Evolutionary conservation across 2,797 vertebrate genomes (phyloP).

Genomic region (Poecilia gillii): DNA sequence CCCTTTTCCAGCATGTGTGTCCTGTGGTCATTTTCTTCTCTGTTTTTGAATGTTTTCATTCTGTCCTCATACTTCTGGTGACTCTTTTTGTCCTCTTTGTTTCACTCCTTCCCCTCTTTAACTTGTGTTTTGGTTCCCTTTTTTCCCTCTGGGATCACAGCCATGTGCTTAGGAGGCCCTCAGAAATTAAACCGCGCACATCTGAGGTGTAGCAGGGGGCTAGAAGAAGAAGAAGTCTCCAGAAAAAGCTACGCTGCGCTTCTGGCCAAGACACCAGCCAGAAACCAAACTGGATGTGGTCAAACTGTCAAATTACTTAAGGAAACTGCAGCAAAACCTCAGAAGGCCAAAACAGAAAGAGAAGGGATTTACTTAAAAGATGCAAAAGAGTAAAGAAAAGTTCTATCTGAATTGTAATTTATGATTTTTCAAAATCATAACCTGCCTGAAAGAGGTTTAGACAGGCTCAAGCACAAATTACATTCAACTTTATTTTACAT

Average conservation of each 20-base stretch:
- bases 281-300: conserved; percentile 87
- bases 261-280: conserved; percentile 76
- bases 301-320: conserved; percentile 85
- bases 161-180: conserved; percentile 81
- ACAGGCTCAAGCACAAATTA: neutral
- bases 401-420: conserved; percentile 28
- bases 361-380: conserved; percentile 34
- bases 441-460: neutral
- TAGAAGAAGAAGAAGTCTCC: conserved; percentile 75
- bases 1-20: conserved; percentile 32
- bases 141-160: conserved; percentile 68
- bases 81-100: conserved; percentile 17
- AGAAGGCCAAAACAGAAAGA: conserved; percentile 61
- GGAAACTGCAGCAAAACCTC: conserved; percentile 83
- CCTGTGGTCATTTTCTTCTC: conserved; percentile 26
- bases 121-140: conserved; percentile 38
- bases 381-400: conserved; percentile 59
- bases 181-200: conserved; percentile 77
- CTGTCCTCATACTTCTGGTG: conserved; percentile 21
- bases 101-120: conserved; percentile 24
- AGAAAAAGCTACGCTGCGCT: conserved; percentile 77
- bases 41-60: conserved; percentile 16
- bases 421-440: neutral
- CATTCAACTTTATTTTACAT: neutral
- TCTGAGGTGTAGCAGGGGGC: conserved; percentile 78